A percentile compares a stretch with the other conserved stretches of the same genome.
These are phyloP conservation scores for Nymphalis urticae DNA, from an alignment of 2,888 invertebrate species.

Conservation along the genomic window DNA sequence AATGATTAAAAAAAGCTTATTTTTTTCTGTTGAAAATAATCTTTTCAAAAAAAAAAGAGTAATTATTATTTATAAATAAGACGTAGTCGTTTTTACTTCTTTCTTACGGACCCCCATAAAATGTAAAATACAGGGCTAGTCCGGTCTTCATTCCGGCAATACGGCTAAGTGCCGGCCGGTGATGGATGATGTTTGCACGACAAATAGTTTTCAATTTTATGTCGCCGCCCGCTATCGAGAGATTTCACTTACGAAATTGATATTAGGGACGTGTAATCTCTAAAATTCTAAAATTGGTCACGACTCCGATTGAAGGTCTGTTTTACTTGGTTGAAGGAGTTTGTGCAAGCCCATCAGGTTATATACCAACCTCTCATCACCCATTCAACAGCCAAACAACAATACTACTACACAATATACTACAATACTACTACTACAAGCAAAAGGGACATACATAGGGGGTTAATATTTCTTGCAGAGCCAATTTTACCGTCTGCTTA, in stretches of 20 bases:
- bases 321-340: too few relatives aligned
- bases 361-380: too few relatives aligned
- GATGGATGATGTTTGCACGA: constrained; percentile 76
- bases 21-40: too few relatives aligned
- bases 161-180: constrained; percentile 67
- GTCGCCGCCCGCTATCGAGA: constrained; percentile 45
- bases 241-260: constrained; percentile 52
- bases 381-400: too few relatives aligned
- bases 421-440: too few relatives aligned
- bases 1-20: too few relatives aligned
- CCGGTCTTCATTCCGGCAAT: constrained; percentile 55
- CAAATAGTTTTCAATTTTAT: constrained; percentile 70
- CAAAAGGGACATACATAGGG: too few relatives aligned
- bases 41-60: too few relatives aligned
- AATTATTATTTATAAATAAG: not conserved
- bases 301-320: not conserved
- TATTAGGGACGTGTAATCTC: constrained; percentile 42
- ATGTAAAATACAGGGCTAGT: constrained; percentile 35
- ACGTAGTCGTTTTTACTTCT: constrained; percentile 15
- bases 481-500: too few relatives aligned
- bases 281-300: constrained; percentile 31
- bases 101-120: constrained; percentile 19
- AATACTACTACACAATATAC: too few relatives aligned
- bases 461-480: too few relatives aligned
- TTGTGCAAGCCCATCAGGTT: too few relatives aligned